Evolutionary conservation across 2,797 vertebrate genomes (phyloP).

Genomic region (Argya squamiceps): DNA sequence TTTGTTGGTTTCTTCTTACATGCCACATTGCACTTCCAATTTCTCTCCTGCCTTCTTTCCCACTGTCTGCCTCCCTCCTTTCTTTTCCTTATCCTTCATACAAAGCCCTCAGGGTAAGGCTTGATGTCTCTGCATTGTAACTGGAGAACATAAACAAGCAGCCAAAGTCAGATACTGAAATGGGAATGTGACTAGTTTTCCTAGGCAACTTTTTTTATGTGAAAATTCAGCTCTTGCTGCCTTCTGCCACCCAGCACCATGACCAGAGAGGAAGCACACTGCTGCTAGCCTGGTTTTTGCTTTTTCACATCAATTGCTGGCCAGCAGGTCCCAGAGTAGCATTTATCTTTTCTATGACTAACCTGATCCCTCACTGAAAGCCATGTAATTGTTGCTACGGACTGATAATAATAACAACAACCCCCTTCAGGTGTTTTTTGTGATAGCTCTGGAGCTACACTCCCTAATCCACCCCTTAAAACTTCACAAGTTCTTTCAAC

Average conservation of each 20-base stretch:
- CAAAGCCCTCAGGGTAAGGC: background rate
- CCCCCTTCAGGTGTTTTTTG: background rate
- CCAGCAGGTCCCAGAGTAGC: background rate
- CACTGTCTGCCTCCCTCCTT: background rate
- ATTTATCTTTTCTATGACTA: background rate
- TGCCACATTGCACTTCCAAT: fast-evolving
- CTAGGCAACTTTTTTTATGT: fast-evolving
- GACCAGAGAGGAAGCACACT: background rate
- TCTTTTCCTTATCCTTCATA: background rate
- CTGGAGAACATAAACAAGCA: background rate
- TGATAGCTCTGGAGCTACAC: background rate
- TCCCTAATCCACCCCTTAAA: background rate
- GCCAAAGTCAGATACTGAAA: background rate
- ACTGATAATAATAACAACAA: background rate
- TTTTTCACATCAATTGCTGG: background rate
- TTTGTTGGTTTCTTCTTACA: background rate
- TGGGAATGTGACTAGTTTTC: background rate
- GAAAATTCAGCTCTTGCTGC: background rate
- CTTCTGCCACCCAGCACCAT: background rate
- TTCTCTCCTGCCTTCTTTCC: background rate
- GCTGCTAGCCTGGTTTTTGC: background rate
- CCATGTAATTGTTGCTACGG: fast-evolving
- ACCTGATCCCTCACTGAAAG: background rate
- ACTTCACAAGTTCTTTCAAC: background rate
- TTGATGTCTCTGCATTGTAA: background rate